Percentiles rank a stretch among this genome's conserved stretches.
phyloP scores from a whole-genome alignment of 2,113 vertebrate species.

The Cololabis saira region DNA sequence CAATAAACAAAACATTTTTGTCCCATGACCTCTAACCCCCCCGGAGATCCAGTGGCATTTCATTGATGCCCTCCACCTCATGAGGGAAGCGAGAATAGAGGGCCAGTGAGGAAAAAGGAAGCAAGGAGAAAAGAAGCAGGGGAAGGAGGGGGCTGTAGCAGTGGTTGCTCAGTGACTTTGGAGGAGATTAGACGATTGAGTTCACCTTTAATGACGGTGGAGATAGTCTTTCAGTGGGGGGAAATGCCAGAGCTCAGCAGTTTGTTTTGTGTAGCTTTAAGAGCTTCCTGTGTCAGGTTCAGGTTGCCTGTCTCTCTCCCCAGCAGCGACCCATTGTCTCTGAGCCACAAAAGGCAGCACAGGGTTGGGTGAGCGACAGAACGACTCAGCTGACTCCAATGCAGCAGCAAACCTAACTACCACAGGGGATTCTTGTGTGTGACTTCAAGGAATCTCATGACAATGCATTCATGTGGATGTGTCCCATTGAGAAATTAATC shows the following conservation, averaged over 20 bases:
- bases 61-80: constrained; percentile 55
- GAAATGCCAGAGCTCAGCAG: constrained; percentile 81
- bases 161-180: constrained; percentile 75
- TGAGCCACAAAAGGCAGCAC: constrained; percentile 68
- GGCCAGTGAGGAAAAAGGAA: constrained; percentile 31
- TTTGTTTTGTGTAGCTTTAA: constrained; percentile 82
- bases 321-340: constrained; percentile 77
- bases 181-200: constrained; percentile 78
- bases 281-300: constrained; percentile 86
- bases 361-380: constrained; percentile 68
- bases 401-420: constrained; percentile 62
- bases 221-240: constrained; percentile 82
- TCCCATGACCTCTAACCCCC: constrained; percentile 75
- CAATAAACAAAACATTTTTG: constrained; percentile 61
- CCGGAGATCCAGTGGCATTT: constrained; percentile 69
- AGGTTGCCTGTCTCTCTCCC: constrained; percentile 76
- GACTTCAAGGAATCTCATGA: constrained; percentile 59
- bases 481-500: constrained; percentile 39
- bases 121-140: constrained; percentile 43
- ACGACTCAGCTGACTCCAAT: constrained; percentile 44
- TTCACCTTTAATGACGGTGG: constrained; percentile 80
- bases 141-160: constrained; percentile 10
- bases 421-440: constrained; percentile 45
- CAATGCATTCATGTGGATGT: constrained; percentile 40
- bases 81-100: constrained; percentile 38